phyloP scores from a whole-genome alignment of 2,797 vertebrate genomes.

The Tokudaia tokunoshimensis region DNA sequence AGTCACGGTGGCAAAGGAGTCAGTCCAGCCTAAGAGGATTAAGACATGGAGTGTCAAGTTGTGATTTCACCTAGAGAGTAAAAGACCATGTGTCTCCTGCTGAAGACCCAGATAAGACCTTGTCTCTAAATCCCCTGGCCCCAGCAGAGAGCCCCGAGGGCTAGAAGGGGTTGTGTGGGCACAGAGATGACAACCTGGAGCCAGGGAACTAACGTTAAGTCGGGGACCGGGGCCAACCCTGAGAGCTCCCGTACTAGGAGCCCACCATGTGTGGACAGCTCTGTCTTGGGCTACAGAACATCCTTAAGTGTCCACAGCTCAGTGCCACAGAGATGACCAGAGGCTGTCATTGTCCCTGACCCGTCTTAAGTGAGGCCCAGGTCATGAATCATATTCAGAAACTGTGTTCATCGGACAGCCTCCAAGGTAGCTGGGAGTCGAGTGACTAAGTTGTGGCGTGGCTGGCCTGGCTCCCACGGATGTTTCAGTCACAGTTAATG shows the following conservation, averaged over 20 bases:
- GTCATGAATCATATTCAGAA: not conserved
- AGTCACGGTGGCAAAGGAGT: accelerated
- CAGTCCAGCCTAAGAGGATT: not conserved
- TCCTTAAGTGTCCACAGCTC: not conserved
- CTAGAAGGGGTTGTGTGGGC: not conserved
- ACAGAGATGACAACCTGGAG: not conserved
- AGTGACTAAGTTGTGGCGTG: not conserved
- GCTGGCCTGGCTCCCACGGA: not conserved
- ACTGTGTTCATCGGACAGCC: too few relatives aligned
- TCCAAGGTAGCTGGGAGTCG: not conserved
- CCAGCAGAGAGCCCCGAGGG: not conserved
- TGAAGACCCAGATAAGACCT: constrained; percentile 40
- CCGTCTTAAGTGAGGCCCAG: not conserved
- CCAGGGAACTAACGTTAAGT: not conserved
- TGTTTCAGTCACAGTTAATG: not conserved
- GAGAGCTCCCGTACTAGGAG: not conserved
- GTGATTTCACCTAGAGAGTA: not conserved
- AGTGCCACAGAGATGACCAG: not conserved
- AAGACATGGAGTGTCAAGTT: not conserved
- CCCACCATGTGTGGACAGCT: not conserved
- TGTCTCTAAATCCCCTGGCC: not conserved
- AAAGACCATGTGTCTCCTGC: not conserved
- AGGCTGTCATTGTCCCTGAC: not conserved
- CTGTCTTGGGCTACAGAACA: not conserved
- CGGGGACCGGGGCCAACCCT: not conserved